phyloP scores from a whole-genome alignment of 2,888 invertebrate species.

The Ecdyonurus torrentis region DNA sequence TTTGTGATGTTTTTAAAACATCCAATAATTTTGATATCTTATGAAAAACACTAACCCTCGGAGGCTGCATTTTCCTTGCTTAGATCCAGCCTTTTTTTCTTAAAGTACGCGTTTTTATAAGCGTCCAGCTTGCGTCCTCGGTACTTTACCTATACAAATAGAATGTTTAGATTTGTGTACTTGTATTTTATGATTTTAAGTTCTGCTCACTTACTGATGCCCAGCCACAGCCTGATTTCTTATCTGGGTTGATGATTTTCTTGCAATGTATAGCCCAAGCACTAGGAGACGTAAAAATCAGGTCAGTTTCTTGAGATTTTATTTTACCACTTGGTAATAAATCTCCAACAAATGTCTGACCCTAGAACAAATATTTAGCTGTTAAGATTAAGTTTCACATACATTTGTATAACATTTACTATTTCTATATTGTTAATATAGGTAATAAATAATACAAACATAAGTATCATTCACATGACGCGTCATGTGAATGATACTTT shows the following conservation, averaged over 20 bases:
- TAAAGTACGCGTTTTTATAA: constrained; percentile 71
- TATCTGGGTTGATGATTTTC: constrained; percentile 76
- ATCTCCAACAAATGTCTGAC: constrained; percentile 79
- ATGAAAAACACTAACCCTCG: constrained; percentile 10
- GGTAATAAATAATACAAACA: too few species aligned
- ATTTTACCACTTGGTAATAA: constrained; percentile 74
- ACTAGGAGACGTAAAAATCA: constrained; percentile 74
- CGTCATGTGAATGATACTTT: too few species aligned
- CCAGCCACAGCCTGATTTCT: constrained; percentile 88
- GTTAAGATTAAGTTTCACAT: too few species aligned
- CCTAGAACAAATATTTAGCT: constrained; percentile 34
- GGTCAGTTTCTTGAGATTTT: constrained; percentile 71
- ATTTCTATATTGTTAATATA: too few species aligned
- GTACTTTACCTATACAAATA: constrained; percentile 35
- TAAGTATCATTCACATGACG: too few species aligned
- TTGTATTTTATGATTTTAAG: background rate
- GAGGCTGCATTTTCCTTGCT: constrained; percentile 21
- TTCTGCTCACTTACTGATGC: constrained; percentile 53
- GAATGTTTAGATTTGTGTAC: background rate
- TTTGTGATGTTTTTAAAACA: too few species aligned
- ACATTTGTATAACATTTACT: too few species aligned
- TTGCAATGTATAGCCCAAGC: constrained; percentile 91
- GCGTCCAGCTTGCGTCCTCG: constrained; percentile 75
- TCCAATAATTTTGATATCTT: background rate
- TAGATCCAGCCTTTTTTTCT: constrained; percentile 35